These are phyloP conservation scores for Plecturocebus donacophilus DNA, from an alignment of 2,113 vertebrate genomes.

Conservation along the genomic window DNA sequence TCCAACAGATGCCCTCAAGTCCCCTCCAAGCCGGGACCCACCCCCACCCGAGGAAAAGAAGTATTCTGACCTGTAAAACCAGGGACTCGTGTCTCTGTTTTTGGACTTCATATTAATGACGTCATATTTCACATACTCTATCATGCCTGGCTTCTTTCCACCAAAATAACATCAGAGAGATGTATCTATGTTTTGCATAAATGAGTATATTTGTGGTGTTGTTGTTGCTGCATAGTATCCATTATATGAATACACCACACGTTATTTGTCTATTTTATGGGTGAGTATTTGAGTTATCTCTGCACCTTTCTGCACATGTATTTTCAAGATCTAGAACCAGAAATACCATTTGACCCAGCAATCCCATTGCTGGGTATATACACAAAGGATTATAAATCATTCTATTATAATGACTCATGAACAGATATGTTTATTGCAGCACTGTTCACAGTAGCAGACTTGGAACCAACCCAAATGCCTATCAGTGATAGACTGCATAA, in stretches of 20 bases:
- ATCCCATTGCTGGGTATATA: too few relatives aligned
- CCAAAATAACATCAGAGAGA: not conserved
- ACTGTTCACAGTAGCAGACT: too few relatives aligned
- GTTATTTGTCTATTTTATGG: fast-evolving
- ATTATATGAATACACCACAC: fast-evolving
- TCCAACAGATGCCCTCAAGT: too few relatives aligned
- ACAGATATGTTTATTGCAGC: too few relatives aligned
- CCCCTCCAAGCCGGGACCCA: too few relatives aligned
- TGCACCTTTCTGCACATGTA: fast-evolving
- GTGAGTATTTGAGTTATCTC: not conserved
- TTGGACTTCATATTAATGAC: not conserved
- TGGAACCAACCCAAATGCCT: too few relatives aligned
- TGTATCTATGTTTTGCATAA: fast-evolving
- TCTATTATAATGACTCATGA: too few relatives aligned
- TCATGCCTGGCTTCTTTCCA: not conserved
- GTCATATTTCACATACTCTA: fast-evolving
- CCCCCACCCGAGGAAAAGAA: fast-evolving
- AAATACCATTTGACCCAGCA: too few relatives aligned
- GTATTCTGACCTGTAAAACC: not conserved
- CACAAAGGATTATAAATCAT: too few relatives aligned
- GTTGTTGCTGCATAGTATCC: fast-evolving
- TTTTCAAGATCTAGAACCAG: not conserved
- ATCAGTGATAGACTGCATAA: too few relatives aligned
- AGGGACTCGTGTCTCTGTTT: not conserved
- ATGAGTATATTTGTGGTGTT: fast-evolving